Evolutionary conservation across 2,113 vertebrate genomes (phyloP), one percentile per base, ranked within the genome.

Genomic region (Octodon degus): DNA sequence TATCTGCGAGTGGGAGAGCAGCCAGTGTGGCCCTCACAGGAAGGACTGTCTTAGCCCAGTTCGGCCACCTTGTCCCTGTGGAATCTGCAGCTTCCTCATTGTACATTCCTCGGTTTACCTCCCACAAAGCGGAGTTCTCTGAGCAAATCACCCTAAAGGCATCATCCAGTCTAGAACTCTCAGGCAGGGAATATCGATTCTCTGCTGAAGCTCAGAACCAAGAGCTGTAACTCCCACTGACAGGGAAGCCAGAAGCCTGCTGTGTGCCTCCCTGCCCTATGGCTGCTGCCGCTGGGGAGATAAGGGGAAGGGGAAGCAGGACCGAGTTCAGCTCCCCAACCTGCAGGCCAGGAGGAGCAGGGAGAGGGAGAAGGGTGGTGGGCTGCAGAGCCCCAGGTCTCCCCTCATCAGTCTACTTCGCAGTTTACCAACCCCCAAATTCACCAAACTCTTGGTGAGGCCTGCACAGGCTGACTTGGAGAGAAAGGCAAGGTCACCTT

Each of bases 401-500:
- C n/a, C 86, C 32, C 90, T 63, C 20, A 60, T 96, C 72, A 50
- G 47, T 93, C 86, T 67, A 50, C 83, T 67, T 96, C 92, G 84
- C 62, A 53, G 94, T 65, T 79, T 63, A 84, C 58, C 89, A 53
- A 37, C 74, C 34, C 86, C 76, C 53, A 83, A 86, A 89, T 76
- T 86, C 87, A 67, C 60, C 94, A 93, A 22, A 89, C 80, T 91
- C 67, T 89, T 34, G 91, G 53, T 91, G 86, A 63, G 80, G 55
- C 89, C 24, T 20, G 43, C 76, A 81, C 55, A 83, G 32, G 86
- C 81, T 91, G 96, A 94, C 79, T 87, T 94, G 77, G 79, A 95
- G 95, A 86, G 68, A 93, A 96, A 96, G 83, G 43, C 74, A 94
- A 94, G 74, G 94, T 63, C 83, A 94, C 90, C 92, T 91, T 81